Percentiles rank a stretch among this genome's conserved stretches.
Evolutionary conservation across 30 jellyfish, hydroid and myxozoan genomes (phyloP).

Genomic region (Aurelia aurita): DNA sequence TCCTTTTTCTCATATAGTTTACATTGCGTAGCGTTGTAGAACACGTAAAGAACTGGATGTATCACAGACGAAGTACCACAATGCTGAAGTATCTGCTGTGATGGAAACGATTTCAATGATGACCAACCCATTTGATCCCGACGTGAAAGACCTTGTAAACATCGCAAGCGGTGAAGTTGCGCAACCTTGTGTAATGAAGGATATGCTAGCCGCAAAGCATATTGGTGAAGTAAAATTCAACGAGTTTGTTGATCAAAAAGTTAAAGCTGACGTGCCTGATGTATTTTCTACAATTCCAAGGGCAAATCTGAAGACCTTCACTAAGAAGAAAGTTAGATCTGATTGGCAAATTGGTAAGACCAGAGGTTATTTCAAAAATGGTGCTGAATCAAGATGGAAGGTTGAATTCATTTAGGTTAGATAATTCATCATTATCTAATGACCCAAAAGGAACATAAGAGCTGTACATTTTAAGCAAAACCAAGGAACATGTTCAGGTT

Average conservation of each 20-base stretch:
- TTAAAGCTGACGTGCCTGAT: conserved; percentile 41
- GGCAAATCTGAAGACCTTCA: conserved; percentile 21
- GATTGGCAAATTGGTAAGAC: conserved; percentile 55
- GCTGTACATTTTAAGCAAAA: no score
- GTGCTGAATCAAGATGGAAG: conserved; percentile 48
- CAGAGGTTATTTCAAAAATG: conserved; percentile 58
- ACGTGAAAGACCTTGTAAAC: conserved; percentile 30
- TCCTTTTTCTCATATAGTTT: neutral
- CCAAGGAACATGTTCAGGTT: no score
- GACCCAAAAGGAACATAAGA: no score
- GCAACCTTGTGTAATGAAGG: neutral
- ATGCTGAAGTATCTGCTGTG: neutral
- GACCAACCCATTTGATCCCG: conserved; percentile 51
- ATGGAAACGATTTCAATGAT: conserved; percentile 9
- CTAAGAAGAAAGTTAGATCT: neutral
- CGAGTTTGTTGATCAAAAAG: conserved; percentile 8
- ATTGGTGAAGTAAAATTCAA: conserved; percentile 31
- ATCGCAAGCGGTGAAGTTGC: conserved; percentile 63
- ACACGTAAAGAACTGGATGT: conserved; percentile 48
- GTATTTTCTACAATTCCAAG: conserved; percentile 15
- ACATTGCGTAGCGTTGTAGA: conserved; percentile 9
- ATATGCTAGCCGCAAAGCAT: no score
- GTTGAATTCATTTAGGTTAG: no score
- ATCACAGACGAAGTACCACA: conserved; percentile 5
- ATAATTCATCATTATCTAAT: no score